These are phyloP conservation scores for Centroberyx gerrardi DNA, from an alignment of 2,797 vertebrate species.

Conservation along the genomic window DNA sequence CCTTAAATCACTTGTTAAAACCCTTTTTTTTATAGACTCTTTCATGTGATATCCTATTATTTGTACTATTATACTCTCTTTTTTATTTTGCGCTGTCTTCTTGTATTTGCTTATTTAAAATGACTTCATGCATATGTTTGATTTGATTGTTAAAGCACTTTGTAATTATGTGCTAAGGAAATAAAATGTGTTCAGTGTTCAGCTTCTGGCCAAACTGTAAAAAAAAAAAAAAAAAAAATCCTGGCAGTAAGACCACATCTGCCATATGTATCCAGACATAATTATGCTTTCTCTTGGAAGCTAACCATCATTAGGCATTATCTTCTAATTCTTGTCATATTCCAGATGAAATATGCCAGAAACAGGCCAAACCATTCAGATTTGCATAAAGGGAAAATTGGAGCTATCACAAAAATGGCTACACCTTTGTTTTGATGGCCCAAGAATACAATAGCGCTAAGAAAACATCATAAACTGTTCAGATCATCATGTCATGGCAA, in stretches of 20 bases:
- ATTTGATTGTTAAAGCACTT: constrained; percentile 21
- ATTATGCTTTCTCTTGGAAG: constrained; percentile 58
- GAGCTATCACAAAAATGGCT: not conserved
- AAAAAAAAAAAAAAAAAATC: too few relatives aligned
- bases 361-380: constrained; percentile 16
- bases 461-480: not conserved
- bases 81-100: not conserved
- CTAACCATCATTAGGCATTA: constrained; percentile 46
- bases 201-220: not conserved
- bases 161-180: constrained; percentile 31
- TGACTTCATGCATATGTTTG: not conserved
- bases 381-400: constrained; percentile 4
- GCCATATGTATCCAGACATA: constrained; percentile 63
- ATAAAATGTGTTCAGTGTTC: not conserved
- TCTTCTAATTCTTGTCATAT: constrained; percentile 32
- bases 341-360: constrained; percentile 49
- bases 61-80: not conserved
- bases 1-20: too few relatives aligned
- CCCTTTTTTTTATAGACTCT: too few relatives aligned
- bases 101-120: not conserved
- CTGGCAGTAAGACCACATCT: constrained; percentile 61
- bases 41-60: too few relatives aligned
- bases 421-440: not conserved
- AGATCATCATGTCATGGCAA: too few relatives aligned
- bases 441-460: not conserved